phyloP scores from a whole-genome alignment of 2,113 vertebrate genomes.

The Chaenocephalus aceratus region DNA sequence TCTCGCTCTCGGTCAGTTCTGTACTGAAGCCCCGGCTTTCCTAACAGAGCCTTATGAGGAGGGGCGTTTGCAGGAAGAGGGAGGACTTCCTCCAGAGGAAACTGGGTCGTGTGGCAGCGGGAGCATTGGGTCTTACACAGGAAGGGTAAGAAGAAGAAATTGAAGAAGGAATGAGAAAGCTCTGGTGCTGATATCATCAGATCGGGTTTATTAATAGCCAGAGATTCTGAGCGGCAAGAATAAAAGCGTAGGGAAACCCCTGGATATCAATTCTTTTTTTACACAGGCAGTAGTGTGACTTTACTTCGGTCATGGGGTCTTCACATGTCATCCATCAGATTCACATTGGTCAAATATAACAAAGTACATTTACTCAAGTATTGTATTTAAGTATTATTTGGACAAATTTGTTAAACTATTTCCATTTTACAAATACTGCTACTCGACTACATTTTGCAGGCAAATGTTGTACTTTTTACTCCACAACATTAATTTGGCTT shows the following conservation, averaged over 20 bases:
- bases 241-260: slow-evolving; percentile 60
- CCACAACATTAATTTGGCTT: too few relatives aligned
- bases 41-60: slow-evolving; percentile 36
- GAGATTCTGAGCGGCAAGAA: slow-evolving; percentile 37
- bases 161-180: slow-evolving; percentile 1
- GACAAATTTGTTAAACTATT: too few relatives aligned
- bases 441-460: too few relatives aligned
- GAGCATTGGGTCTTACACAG: slow-evolving; percentile 68
- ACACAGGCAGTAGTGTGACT: slow-evolving; percentile 55
- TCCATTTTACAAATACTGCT: too few relatives aligned
- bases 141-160: slow-evolving; percentile 45
- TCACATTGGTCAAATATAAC: slow-evolving; percentile 6
- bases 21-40: slow-evolving; percentile 44
- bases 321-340: slow-evolving; percentile 10
- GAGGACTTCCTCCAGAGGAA: slow-evolving; percentile 77
- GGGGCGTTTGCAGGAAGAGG: slow-evolving; percentile 68
- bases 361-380: too few relatives aligned
- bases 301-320: not conserved
- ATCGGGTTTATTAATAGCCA: slow-evolving; percentile 45
- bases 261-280: slow-evolving; percentile 69
- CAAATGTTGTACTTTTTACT: too few relatives aligned
- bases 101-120: slow-evolving; percentile 73
- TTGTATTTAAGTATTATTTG: too few relatives aligned
- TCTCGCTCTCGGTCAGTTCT: slow-evolving; percentile 51
- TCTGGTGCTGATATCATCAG: slow-evolving; percentile 22